Conservation (phyloP, 2,888 invertebrate genomes). For the Harpagoxenus sublaevis region DNA sequence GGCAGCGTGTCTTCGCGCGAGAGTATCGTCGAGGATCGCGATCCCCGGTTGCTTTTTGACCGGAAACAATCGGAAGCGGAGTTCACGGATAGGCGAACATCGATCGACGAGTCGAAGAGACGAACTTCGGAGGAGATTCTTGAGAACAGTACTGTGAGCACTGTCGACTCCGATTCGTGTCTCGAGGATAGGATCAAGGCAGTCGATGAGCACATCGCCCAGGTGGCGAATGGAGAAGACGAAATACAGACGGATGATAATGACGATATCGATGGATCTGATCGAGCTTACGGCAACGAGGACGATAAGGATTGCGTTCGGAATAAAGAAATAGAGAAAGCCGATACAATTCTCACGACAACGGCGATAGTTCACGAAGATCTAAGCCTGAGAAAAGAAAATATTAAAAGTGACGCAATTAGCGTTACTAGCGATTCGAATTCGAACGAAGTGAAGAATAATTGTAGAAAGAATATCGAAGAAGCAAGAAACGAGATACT, state of each 20-base stretch:
- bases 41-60: not conserved
- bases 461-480: not conserved
- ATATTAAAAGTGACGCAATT: not conserved
- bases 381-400: not conserved
- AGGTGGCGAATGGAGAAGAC: conserved; percentile 5
- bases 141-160: conserved; percentile 76
- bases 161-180: conserved; percentile 81
- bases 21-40: conserved; percentile 69
- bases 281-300: conserved; percentile 3
- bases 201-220: conserved; percentile 75
- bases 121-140: conserved; percentile 59
- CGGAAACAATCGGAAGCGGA: not conserved
- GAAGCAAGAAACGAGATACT: not conserved
- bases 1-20: conserved; percentile 81
- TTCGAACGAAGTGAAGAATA: not conserved
- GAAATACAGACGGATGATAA: conserved; percentile 35
- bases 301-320: not conserved
- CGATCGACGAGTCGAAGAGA: conserved; percentile 23
- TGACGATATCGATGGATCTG: conserved; percentile 25
- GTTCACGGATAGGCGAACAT: not conserved
- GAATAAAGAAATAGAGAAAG: conserved; percentile 8
- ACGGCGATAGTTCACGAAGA: conserved; percentile 1
- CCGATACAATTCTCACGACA: not conserved
- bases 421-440: not conserved
- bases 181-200: conserved; percentile 79